Evolutionary conservation across 1,140 invertebrate species (phyloP).

Genomic region (Bombyx mori): ASM3026992v2 NC_085132.1:11410001-11410500

Average conservation of each 20-base stretch:
- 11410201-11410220: too few species aligned
- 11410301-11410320: slow-evolving; percentile 1
- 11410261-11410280: too few species aligned
- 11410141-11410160: too few species aligned
- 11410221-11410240: too few species aligned
- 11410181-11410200: too few species aligned
- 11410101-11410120: too few species aligned
- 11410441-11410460: slow-evolving; percentile 41
- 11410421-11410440: slow-evolving; percentile 43
- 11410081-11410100: background rate
- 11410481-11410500: slow-evolving; percentile 5
- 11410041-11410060: background rate
- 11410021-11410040: slow-evolving; percentile 3
- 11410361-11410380: slow-evolving; percentile 11
- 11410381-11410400: slow-evolving; percentile 53
- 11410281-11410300: slow-evolving; percentile 4
- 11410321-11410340: slow-evolving; percentile 4
- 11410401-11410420: slow-evolving; percentile 27
- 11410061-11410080: too few species aligned
- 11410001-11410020: background rate
- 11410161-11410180: too few species aligned
- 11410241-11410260: too few species aligned
- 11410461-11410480: slow-evolving; percentile 20
- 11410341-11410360: slow-evolving; percentile 12
- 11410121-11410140: too few species aligned